Evolutionary conservation across 2,888 invertebrate species (phyloP).

Genomic region (Heliothis peltigera): DNA sequence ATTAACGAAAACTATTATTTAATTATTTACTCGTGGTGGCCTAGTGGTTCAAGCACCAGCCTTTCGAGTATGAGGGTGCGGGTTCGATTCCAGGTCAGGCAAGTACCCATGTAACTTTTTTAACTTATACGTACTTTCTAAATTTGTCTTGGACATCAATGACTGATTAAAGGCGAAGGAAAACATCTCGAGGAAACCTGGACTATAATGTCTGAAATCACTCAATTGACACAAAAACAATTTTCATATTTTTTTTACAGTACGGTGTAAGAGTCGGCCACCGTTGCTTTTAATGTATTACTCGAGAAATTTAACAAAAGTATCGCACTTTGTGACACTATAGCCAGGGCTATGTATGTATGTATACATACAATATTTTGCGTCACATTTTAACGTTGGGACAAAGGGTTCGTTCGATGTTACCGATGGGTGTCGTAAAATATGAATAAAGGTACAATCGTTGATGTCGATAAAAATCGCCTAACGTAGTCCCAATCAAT

Average conservation of each 20-base stretch:
- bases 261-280: conserved; percentile 32
- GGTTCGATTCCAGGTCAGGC: no score
- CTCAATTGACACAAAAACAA: not conserved
- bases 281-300: conserved; percentile 42
- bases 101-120: no score
- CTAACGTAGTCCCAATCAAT: conserved; percentile 1
- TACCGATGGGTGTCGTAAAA: conserved; percentile 1
- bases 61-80: no score
- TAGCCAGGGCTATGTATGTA: not conserved
- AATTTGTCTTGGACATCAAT: no score
- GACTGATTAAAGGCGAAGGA: no score
- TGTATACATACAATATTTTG: conserved; percentile 5
- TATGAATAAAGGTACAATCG: not conserved
- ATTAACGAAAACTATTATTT: no score
- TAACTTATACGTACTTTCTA: no score
- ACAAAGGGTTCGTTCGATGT: not conserved
- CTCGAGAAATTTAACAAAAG: conserved; percentile 51
- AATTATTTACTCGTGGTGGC: no score
- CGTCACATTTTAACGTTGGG: not conserved
- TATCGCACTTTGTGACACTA: conserved; percentile 34
- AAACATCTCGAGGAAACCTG: no score
- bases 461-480: not conserved
- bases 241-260: not conserved
- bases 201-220: no score
- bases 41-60: no score